Evolutionary conservation across 2,888 invertebrate species (phyloP), one percentile per base, ranked within the genome.

Genomic region (Penaeus monodon): DNA sequence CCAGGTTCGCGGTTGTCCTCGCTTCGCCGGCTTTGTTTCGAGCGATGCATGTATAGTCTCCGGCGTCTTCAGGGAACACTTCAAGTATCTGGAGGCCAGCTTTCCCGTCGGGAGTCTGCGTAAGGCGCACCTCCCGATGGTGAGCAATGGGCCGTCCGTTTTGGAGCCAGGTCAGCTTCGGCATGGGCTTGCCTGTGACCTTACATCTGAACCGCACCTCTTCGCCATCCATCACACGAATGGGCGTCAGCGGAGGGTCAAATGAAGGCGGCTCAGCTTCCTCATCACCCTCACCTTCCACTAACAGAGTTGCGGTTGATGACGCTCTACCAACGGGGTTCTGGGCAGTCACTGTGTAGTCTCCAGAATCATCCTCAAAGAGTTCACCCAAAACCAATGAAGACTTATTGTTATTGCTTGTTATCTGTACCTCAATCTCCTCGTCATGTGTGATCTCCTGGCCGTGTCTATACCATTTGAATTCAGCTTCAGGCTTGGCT

Each of bases 31-130:
- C 94, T 91, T 95, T 94, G 93, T 98, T 98, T 83, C 94, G 94
- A 81, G 97, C 98, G 91, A 94, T 94, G 92, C 97, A 97, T 88
- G 94, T 95, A 92, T 98, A 98, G 92, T 94, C 95, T 88, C 98
- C 98, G 91, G 96, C 95, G 94, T 97, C 96, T 94, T 98, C 98
- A 24, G 97, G 96, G 91, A 97, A 97, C 82, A 97, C 97, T 94
- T 97, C 97, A 90, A 95, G 94, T 91, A 98, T 96, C 90, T 95
- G 94, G 90, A 98, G 93, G 92, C 95, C 95, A 91, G 97, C 97
- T 88, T 95, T 93, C 89, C 97, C 97, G 91, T 96, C 95, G 90
- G 94, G 94, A 91, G 96, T 95, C 76, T 95, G 94, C 91, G 95
- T 95, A 20, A 94, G 94, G 22, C 94, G 94, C 83, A 96, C 95